Percentiles rank a stretch among this genome's conserved stretches.
phyloP scores from a whole-genome alignment of 2,888 invertebrate species.

The Thalpophila matura region DNA sequence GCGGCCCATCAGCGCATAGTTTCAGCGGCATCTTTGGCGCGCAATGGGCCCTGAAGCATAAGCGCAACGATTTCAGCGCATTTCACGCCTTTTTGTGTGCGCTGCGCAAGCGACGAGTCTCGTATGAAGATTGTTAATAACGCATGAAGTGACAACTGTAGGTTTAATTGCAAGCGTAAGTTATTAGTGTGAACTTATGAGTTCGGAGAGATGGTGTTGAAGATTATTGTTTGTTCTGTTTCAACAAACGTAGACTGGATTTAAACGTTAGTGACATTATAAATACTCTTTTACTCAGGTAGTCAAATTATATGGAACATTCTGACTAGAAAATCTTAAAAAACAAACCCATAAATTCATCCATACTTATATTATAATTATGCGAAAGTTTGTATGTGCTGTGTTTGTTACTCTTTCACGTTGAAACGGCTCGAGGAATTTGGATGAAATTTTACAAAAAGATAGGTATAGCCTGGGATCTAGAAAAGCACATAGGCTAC shows the following conservation, averaged over 20 bases:
- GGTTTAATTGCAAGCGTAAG: slow-evolving; percentile 79
- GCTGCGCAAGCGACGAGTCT: slow-evolving; percentile 66
- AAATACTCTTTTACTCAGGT: not conserved
- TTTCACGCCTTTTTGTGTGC: slow-evolving; percentile 87
- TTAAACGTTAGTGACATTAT: not conserved
- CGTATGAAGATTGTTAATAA: slow-evolving; percentile 80
- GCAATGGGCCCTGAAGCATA: slow-evolving; percentile 87
- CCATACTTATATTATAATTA: too few species aligned
- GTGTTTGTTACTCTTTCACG: too few species aligned
- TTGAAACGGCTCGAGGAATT: too few species aligned
- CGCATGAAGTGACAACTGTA: slow-evolving; percentile 84
- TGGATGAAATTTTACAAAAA: too few species aligned
- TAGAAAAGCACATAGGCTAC: too few species aligned
- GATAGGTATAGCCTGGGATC: too few species aligned
- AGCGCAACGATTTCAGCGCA: slow-evolving; percentile 82
- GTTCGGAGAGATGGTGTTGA: slow-evolving; percentile 31
- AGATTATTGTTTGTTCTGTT: slow-evolving; percentile 32
- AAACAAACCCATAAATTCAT: too few species aligned
- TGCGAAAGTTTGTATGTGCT: too few species aligned
- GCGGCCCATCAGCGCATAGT: slow-evolving; percentile 84
- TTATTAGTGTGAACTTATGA: slow-evolving; percentile 60
- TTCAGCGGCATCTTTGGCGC: slow-evolving; percentile 85
- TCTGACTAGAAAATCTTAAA: not conserved
- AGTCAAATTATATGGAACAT: too few species aligned
- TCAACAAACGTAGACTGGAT: slow-evolving; percentile 12